A percentile compares a stretch with the other conserved stretches of the same genome.
phyloP scores from a whole-genome alignment of 1,140 invertebrate genomes.

The Apis laboriosa region DNA sequence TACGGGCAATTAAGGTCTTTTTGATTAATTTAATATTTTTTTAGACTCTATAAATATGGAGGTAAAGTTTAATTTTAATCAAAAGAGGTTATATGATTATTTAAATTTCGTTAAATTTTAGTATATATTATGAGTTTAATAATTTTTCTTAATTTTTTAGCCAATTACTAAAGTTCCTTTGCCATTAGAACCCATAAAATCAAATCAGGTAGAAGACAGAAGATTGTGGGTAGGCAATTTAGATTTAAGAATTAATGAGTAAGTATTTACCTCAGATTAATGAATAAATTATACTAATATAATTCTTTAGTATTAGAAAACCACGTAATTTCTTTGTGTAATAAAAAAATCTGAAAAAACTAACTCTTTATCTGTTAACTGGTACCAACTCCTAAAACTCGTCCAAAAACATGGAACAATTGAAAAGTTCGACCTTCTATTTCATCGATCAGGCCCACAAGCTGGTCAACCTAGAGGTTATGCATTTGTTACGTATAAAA shows the following conservation, averaged over 20 bases:
- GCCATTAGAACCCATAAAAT: conserved; percentile 83
- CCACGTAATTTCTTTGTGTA: conserved; percentile 12
- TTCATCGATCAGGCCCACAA: conserved; percentile 93
- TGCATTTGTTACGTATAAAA: conserved; percentile 93
- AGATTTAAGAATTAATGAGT: conserved; percentile 94
- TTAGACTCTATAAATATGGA: conserved; percentile 52
- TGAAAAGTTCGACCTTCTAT: conserved; percentile 96
- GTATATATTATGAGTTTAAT: neutral
- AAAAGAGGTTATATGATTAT: conserved; percentile 9
- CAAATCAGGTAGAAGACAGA: conserved; percentile 84
- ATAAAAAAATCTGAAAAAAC: conserved; percentile 60
- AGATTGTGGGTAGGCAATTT: conserved; percentile 95
- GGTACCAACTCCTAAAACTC: conserved; percentile 96
- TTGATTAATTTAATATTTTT: conserved; percentile 40
- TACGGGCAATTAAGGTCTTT: conserved; percentile 38
- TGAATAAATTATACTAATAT: neutral
- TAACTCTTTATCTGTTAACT: conserved; percentile 82
- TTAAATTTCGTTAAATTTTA: neutral
- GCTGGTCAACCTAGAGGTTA: conserved; percentile 95
- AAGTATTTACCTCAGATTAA: conserved; percentile 82
- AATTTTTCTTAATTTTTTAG: conserved; percentile 59
- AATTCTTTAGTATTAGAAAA: conserved; percentile 8
- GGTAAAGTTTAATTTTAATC: conserved; percentile 48
- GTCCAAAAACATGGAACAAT: conserved; percentile 95
- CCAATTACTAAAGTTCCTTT: conserved; percentile 78